A percentile compares a stretch with the other conserved stretches of the same genome.
These are phyloP conservation scores for Oikopleura vanhoeffeni DNA, from an alignment of 23 tunicate species.

Conservation along the genomic window DNA sequence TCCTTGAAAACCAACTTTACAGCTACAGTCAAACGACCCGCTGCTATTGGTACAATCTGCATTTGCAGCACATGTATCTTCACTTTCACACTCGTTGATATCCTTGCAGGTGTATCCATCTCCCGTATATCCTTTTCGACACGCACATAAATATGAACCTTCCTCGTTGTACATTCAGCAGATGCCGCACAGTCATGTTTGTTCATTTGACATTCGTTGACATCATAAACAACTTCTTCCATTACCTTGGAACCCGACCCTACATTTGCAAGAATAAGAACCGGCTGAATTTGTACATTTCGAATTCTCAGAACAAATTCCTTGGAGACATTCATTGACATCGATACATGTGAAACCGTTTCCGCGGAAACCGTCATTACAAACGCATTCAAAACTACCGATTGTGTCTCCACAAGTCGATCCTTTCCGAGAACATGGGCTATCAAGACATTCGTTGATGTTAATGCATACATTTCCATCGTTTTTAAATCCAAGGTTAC, in stretches of 20 bases:
- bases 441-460: conserved; percentile 25
- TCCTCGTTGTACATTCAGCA: no score
- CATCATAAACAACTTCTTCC: neutral
- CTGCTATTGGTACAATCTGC: neutral
- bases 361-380: neutral
- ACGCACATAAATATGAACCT: no score
- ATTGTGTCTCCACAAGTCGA: neutral
- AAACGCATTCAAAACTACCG: neutral
- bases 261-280: neutral
- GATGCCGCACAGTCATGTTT: no score
- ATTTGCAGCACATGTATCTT: neutral
- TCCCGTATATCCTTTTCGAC: neutral
- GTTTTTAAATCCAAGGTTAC: conserved; percentile 25
- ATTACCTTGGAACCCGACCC: neutral
- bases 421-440: neutral
- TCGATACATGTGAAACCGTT: conserved; percentile 17
- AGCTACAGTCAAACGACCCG: neutral
- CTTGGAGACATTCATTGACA: conserved; percentile 34
- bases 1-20: neutral
- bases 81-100: no score
- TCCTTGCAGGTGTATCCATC: neutral
- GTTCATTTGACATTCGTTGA: neutral
- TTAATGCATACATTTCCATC: conserved; percentile 18
- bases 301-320: neutral
- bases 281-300: neutral